Percentiles rank a stretch among this genome's conserved stretches.
Evolutionary conservation across 2,113 vertebrate genomes (phyloP).

Genomic region (Dromas ardeola): DNA sequence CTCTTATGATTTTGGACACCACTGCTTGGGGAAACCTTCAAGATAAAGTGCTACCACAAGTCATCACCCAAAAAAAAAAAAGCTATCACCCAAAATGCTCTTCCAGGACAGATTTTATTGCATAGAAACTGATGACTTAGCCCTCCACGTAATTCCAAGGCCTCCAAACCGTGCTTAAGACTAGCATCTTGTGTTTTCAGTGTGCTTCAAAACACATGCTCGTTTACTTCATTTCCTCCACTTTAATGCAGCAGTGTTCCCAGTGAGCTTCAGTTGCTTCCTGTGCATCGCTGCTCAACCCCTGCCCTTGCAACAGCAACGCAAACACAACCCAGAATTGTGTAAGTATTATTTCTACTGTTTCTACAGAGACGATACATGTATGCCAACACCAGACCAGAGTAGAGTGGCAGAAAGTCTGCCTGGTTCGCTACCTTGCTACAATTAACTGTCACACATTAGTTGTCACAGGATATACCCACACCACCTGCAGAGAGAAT

Average conservation of each 20-base stretch:
- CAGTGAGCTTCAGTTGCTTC: neutral
- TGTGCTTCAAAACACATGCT: neutral
- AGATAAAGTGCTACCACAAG: neutral
- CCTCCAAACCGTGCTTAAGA: neutral
- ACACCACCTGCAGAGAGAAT: neutral
- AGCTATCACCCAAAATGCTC: neutral
- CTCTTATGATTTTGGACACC: neutral
- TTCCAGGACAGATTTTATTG: neutral
- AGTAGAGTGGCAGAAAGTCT: neutral
- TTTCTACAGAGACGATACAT: neutral
- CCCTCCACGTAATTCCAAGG: neutral
- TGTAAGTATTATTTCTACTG: neutral
- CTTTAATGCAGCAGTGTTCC: neutral
- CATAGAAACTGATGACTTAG: neutral
- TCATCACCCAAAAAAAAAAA: neutral
- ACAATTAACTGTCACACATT: neutral
- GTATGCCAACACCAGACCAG: neutral
- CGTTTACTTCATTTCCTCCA: neutral
- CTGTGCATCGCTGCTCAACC: neutral
- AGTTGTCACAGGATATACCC: neutral
- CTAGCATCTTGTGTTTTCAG: neutral
- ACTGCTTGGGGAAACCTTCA: neutral
- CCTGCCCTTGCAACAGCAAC: neutral
- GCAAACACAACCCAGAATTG: neutral
- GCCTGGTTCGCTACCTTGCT: neutral